Percentiles rank a stretch among this genome's conserved stretches.
Conservation (phyloP, 2,797 vertebrate species). For the Mus minutoides region DNA sequence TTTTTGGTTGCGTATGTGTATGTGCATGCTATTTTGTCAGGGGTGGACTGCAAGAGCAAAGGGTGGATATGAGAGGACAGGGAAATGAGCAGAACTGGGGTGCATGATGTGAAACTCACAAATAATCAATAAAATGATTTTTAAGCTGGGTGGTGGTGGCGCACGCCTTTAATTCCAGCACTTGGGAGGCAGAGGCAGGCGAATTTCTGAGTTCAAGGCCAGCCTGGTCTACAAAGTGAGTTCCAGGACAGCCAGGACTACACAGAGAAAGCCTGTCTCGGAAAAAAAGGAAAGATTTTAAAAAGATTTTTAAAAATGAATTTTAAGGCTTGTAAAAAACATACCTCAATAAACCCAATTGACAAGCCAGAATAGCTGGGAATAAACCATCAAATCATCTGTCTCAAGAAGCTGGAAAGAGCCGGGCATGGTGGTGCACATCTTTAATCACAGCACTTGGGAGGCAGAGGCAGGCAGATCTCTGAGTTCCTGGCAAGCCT, state of each 20-base stretch:
- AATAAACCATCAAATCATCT: background rate
- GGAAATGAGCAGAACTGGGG: background rate
- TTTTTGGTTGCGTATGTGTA: background rate
- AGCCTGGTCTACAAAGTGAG: too few species aligned
- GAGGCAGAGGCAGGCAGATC: too few species aligned
- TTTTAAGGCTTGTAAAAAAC: conserved; percentile 8
- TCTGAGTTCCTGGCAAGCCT: too few species aligned
- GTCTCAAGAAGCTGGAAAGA: background rate
- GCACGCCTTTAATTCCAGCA: too few species aligned
- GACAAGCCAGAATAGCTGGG: background rate
- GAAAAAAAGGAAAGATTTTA: too few species aligned
- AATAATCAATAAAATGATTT: background rate
- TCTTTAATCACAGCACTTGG: too few species aligned
- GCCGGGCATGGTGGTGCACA: too few species aligned
- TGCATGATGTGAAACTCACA: background rate
- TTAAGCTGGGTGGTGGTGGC: too few species aligned
- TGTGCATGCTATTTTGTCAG: background rate
- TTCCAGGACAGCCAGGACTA: too few species aligned
- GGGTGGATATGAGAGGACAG: background rate
- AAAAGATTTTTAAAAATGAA: background rate
- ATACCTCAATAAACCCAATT: background rate
- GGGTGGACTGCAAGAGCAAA: background rate
- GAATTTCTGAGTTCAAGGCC: too few species aligned
- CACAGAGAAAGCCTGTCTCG: too few species aligned
- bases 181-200: too few species aligned